Conservation (phyloP, 2,113 vertebrate genomes). For the Stercorarius parasiticus region DNA sequence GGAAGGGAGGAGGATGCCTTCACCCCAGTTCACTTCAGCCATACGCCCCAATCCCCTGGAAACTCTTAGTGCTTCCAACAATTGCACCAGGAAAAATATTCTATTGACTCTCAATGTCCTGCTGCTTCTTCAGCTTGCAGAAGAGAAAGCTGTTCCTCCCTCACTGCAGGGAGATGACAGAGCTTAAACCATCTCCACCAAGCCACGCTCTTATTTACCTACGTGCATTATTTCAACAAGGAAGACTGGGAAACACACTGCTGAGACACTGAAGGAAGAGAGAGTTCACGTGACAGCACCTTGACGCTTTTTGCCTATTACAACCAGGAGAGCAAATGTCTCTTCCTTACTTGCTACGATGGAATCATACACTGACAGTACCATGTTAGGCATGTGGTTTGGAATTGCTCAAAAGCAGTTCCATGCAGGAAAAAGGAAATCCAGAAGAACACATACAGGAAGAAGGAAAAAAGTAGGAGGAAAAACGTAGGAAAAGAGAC, state of each 20-base stretch:
- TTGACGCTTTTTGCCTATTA: background rate
- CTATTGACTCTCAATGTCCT: background rate
- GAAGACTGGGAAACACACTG: background rate
- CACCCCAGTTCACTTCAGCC: background rate
- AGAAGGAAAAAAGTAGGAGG: background rate
- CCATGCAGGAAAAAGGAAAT: background rate
- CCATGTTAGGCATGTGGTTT: background rate
- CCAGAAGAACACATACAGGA: background rate
- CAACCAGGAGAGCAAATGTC: background rate
- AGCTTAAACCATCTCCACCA: background rate
- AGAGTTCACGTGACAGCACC: background rate
- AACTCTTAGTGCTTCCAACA: background rate
- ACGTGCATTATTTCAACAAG: background rate
- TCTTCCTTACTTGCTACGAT: background rate
- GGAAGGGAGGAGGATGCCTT: background rate
- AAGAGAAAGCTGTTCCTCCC: background rate
- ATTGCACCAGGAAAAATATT: background rate
- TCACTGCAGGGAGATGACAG: background rate
- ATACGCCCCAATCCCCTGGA: background rate
- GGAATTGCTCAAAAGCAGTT: background rate
- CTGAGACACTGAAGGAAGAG: background rate
- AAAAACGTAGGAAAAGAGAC: background rate
- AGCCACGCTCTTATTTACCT: background rate
- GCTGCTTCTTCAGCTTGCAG: background rate
- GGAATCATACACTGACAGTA: background rate